These are phyloP conservation scores for Drosophila dives DNA, from an alignment of 2,888 invertebrate species.

Conservation along the genomic window DNA sequence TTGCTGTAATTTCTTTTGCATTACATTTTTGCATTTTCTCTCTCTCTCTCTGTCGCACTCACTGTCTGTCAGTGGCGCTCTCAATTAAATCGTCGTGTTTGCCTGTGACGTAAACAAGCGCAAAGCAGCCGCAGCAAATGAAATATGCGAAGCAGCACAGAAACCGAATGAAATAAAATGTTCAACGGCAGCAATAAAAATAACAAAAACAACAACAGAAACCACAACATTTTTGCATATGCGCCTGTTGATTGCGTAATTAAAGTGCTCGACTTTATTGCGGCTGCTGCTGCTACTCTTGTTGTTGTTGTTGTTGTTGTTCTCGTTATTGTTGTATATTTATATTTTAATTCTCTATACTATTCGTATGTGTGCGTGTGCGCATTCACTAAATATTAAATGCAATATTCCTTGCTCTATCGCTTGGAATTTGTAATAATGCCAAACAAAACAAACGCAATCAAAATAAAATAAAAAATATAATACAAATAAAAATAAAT, in stretches of 20 bases:
- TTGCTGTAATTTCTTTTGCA: constrained; percentile 48
- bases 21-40: constrained; percentile 2
- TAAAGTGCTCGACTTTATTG: constrained; percentile 45
- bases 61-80: background rate
- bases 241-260: constrained; percentile 58
- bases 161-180: constrained; percentile 53
- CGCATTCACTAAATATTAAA: constrained; percentile 26
- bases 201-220: constrained; percentile 27
- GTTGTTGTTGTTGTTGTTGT: constrained; percentile 9
- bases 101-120: constrained; percentile 51
- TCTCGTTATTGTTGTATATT: constrained; percentile 16
- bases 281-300: constrained; percentile 4
- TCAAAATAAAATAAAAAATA: constrained; percentile 24
- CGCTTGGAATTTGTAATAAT: constrained; percentile 53
- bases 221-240: constrained; percentile 38
- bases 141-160: constrained; percentile 47
- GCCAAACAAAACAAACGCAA: constrained; percentile 40
- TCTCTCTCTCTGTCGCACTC: background rate
- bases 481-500: constrained; percentile 43
- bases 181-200: constrained; percentile 33
- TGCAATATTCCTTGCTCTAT: constrained; percentile 36
- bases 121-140: constrained; percentile 44
- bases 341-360: constrained; percentile 22
- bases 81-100: constrained; percentile 35
- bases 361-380: background rate